These are phyloP conservation scores for Lasiurus borealis DNA, from an alignment of 2,113 vertebrate genomes.

Conservation along the genomic window DNA sequence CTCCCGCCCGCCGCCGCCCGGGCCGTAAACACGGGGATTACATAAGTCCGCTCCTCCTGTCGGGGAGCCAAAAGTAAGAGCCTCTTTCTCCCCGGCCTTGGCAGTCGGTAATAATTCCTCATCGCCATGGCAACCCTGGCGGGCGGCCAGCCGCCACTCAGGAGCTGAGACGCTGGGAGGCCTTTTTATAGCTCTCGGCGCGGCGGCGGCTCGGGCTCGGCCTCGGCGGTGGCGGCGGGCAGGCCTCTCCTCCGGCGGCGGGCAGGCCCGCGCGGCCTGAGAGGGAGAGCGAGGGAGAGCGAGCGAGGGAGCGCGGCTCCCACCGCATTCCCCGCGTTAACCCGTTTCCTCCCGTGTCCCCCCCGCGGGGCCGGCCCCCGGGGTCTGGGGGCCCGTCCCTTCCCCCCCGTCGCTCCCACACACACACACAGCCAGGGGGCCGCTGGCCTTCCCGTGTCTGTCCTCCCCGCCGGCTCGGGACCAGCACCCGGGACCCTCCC, in stretches of 20 bases:
- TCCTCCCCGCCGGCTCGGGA: not conserved
- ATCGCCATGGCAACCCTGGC: slow-evolving; percentile 92
- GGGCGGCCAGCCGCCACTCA: slow-evolving; percentile 87
- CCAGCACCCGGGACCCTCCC: not conserved
- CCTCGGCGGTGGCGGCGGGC: too few relatives aligned
- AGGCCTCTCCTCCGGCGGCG: too few relatives aligned
- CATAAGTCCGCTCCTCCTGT: slow-evolving; percentile 91
- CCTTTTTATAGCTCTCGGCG: slow-evolving; percentile 90
- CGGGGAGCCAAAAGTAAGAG: slow-evolving; percentile 86
- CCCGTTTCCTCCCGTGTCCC: slow-evolving; percentile 73
- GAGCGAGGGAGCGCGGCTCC: too few relatives aligned
- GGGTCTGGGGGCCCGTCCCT: too few relatives aligned
- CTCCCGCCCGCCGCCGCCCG: slow-evolving; percentile 84
- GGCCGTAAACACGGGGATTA: slow-evolving; percentile 91
- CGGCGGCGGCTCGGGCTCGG: too few relatives aligned
- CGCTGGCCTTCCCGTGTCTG: not conserved
- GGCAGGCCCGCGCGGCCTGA: too few relatives aligned
- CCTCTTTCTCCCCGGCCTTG: slow-evolving; percentile 87
- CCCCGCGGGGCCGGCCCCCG: not conserved
- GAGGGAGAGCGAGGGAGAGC: too few relatives aligned
- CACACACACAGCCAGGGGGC: not conserved
- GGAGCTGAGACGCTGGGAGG: slow-evolving; percentile 87
- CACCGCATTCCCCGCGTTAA: too few relatives aligned
- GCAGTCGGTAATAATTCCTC: slow-evolving; percentile 90
- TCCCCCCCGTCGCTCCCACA: too few relatives aligned